Evolutionary conservation across 2,888 invertebrate species (phyloP).

Genomic region (Macrophya annulata): DNA sequence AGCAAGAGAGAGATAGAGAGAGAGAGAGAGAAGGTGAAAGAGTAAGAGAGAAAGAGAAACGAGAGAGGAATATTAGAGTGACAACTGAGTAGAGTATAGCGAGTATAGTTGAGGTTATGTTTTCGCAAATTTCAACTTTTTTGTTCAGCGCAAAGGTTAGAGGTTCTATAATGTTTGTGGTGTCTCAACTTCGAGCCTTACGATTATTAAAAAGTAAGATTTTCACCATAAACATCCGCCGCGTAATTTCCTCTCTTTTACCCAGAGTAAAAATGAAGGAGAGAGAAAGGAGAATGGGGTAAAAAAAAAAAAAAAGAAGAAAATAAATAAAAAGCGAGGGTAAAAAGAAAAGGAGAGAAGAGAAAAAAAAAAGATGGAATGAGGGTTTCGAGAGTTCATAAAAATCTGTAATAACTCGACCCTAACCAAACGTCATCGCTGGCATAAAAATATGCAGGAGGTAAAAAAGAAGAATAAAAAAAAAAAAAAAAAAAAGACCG

Average conservation of each 20-base stretch:
- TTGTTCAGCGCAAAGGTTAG: neutral
- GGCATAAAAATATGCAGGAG: slow-evolving; percentile 44
- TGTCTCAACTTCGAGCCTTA: slow-evolving; percentile 35
- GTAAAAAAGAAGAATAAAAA: neutral
- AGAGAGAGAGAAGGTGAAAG: neutral
- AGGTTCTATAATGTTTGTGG: neutral
- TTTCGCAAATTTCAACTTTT: neutral
- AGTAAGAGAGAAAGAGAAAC: neutral
- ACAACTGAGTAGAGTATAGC: neutral
- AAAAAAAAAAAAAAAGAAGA: neutral
- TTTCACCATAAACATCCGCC: slow-evolving; percentile 42
- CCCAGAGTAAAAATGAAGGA: neutral
- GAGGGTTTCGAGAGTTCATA: slow-evolving; percentile 46
- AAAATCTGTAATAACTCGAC: slow-evolving; percentile 53
- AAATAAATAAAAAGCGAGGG: neutral
- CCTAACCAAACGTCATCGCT: slow-evolving; percentile 49
- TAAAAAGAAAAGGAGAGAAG: neutral
- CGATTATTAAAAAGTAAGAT: slow-evolving; percentile 53
- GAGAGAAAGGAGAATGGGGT: too few relatives aligned
- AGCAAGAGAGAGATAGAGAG: neutral
- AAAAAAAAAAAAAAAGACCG: neutral
- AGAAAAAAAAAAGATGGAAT: neutral
- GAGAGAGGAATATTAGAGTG: neutral
- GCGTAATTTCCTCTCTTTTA: slow-evolving; percentile 1
- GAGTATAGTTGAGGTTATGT: neutral